Conservation (phyloP, 2,113 vertebrate genomes). For the Tauraco erythrolophus region DNA sequence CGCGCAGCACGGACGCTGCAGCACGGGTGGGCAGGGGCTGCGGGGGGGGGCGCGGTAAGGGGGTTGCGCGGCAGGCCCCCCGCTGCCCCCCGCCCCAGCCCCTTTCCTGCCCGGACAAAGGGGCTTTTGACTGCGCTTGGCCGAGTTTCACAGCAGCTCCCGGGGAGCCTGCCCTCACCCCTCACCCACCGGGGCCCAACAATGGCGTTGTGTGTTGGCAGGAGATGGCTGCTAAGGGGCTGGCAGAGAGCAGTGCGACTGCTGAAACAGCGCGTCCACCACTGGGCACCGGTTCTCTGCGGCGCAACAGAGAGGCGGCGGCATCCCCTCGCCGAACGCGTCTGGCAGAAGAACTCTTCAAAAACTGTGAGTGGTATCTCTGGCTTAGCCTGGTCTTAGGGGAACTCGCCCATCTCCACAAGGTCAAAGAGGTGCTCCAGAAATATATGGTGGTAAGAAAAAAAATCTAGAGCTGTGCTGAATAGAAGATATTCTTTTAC, state of each 20-base stretch:
- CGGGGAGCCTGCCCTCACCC: background rate
- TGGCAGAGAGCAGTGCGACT: background rate
- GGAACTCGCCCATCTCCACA: background rate
- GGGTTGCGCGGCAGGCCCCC: no score
- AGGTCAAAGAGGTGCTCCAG: background rate
- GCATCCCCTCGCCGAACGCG: fast-evolving
- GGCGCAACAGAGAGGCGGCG: fast-evolving
- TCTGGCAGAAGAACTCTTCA: background rate
- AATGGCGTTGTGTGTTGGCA: background rate
- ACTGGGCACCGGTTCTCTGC: background rate
- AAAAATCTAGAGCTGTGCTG: background rate
- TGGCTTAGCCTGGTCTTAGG: background rate
- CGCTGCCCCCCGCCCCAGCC: background rate
- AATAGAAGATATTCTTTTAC: background rate
- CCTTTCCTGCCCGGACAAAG: conserved; percentile 18
- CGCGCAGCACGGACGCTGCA: background rate
- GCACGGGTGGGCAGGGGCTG: background rate
- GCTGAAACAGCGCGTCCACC: background rate
- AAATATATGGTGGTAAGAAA: background rate
- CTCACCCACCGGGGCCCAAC: background rate
- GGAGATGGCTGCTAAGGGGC: background rate
- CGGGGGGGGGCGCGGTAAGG: background rate
- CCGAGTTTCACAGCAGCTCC: background rate
- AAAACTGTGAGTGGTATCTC: background rate
- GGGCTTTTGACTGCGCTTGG: background rate